Evolutionary conservation across 2,797 vertebrate genomes (phyloP), one percentile per base, ranked within the genome.

Genomic region (Sebastes vulpes): DNA sequence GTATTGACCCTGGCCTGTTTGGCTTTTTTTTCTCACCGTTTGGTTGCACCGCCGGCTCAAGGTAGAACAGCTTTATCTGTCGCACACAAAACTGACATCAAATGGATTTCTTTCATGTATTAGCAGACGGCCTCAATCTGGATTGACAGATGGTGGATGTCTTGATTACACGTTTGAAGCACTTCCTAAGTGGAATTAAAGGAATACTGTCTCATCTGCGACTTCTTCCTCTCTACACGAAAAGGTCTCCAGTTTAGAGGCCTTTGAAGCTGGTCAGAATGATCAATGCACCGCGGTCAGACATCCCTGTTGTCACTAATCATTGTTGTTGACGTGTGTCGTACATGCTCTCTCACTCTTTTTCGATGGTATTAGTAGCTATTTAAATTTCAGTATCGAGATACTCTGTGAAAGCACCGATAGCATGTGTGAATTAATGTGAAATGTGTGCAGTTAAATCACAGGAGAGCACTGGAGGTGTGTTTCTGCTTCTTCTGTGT

Each of bases 111-210:
- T 83, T 88, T 93, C 83, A 88, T 75, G 66, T 79, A 70, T 52
- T n/a, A 72, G 65, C 64, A 56, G 71, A 75, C 59, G 31, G 75
- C 56, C 58, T 63, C 65, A 69, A 59, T 89, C 67, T 91, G 75
- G 20, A 71, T 53, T 83, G 81, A 83, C 83, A 91, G 69, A 86
- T 69, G 75, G 20, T 50, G 64, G 72, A 70, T 50, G 29, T 54
- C 76, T 88, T 78, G 60, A 88, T 92, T 65, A 38, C 52, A 74
- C 28, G 42, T 94, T 92, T 92, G 75, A 92, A 92, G 77, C 74
- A 31, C 61, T 67, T 78, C 92, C 63, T 79, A 82, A 79, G 72
- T 75, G 35, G 72, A 88, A 86, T 89, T 88, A 93, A 91, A 90
- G 68, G 66, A 84, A 85, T 65, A 31, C 72, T 42, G 59, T 85